Evolutionary conservation across 2,888 invertebrate species (phyloP).

Genomic region (Parnassius glacialis): DNA sequence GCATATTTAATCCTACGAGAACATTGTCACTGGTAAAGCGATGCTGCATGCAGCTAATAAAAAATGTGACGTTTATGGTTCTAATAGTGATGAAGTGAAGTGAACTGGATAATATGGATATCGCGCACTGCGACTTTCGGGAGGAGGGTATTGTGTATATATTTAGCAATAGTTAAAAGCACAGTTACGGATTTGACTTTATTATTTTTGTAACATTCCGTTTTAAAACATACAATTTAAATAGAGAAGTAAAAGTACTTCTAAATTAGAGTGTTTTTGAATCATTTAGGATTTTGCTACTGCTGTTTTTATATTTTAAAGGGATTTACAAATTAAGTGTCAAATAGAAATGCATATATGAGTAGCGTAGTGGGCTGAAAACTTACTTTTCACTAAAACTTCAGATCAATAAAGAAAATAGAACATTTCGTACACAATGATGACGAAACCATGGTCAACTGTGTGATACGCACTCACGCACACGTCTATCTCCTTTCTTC

Average conservation of each 20-base stretch:
- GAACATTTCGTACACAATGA: too few relatives aligned
- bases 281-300: constrained; percentile 26
- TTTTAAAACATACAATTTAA: constrained; percentile 31
- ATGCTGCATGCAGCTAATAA: constrained; percentile 49
- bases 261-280: constrained; percentile 33
- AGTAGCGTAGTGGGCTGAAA: constrained; percentile 19
- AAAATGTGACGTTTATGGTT: constrained; percentile 30
- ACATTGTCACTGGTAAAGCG: constrained; percentile 76
- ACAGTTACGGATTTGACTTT: constrained; percentile 72
- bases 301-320: constrained; percentile 23
- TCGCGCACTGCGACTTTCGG: constrained; percentile 35
- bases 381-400: constrained; percentile 3
- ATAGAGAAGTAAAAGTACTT: constrained; percentile 25
- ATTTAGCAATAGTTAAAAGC: constrained; percentile 49
- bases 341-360: constrained; percentile 15
- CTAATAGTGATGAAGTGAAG: constrained; percentile 43
- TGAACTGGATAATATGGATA: constrained; percentile 47
- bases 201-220: constrained; percentile 41
- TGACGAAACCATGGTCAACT: too few relatives aligned
- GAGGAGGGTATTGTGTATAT: constrained; percentile 71
- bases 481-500: too few relatives aligned
- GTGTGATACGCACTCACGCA: too few relatives aligned
- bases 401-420: too few relatives aligned
- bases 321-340: constrained; percentile 20
- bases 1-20: constrained; percentile 51